Evolutionary conservation across 2,797 vertebrate genomes (phyloP), one percentile per base, ranked within the genome.

Genomic region (Avahi laniger): DNA sequence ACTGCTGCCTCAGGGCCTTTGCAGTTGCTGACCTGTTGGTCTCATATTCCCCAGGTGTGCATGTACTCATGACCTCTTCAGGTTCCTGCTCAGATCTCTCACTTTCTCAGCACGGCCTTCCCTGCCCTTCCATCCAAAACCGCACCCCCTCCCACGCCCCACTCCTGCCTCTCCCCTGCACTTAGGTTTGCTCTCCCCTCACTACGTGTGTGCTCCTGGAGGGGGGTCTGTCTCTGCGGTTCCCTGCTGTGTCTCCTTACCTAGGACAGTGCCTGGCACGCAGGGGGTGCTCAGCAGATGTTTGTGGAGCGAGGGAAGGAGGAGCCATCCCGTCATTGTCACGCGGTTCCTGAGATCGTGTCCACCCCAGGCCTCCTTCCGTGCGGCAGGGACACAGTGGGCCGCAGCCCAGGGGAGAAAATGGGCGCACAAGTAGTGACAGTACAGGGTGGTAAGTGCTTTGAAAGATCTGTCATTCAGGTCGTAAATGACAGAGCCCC

Each of bases 1-100:
- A 43, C 41, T 26, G 30, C 80, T 90, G 69, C 76, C 90, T 15
- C 72, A 24, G 92, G 92, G 48, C 70, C 96, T 89, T 72, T 65
- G 87, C 20, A 30, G 84, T n/a, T 41, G 46, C 70, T 52, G 15
- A 28, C 43, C 9, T 46, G 76, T 30, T 26, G 52, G 33, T 88
- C 52, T 30, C 11, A 46, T 17, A 65, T 59, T 48, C 18, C 46
- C 33, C 54, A 38, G 59, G 20, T 26, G 6, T 43, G 35, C 30
- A 0, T 26, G 35, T 30, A 33, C 11, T 52, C 20, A 3, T 48
- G 46, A 22, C 14, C 17, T 61, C n/a, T 82, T 70, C 18, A 72
- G 72, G 18, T 82, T 50, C 93, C 79, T 59, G n/a, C 54, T 52
- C 17, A 28, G 33, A 13, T 43, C 18, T 8, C 26, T 78, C 7